Base-by-base conservation (phyloP, 2,888 invertebrate genomes). In the Xestobium rufovillosum region DNA sequence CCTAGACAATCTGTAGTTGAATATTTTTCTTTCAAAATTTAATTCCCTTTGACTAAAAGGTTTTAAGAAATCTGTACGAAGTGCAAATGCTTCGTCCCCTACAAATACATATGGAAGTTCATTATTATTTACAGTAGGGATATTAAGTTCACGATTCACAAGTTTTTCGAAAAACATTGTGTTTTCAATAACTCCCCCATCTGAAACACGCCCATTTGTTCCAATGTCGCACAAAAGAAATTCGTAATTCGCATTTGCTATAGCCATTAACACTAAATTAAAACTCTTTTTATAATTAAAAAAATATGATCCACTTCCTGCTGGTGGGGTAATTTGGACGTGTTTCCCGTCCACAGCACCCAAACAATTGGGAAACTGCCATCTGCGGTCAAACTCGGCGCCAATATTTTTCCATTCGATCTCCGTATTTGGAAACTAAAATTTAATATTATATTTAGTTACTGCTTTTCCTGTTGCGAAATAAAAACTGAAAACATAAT, bases 31-130 rank as follows among this genome's bases (percentile, higher is more conserved):
- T 19, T n/a, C n/a, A n/a, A n/a, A n/a, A n/a, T n/a, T n/a, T n/a
- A n/a, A n/a, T n/a, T n/a, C n/a, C n/a, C n/a, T n/a, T n/a, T n/a
- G n/a, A n/a, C n/a, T 32, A 30, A 34, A 47, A 6, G 41, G 41
- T 36, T 47, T 48, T 50, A 53, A 47, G 14, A 49, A 6, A 27
- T 38, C 34, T 34, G 35, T 35, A 23, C 29, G 40, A 14, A 50
- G 31, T 17, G 48, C 37, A 40, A 52, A 52, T 19, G 48, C 50
- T 17, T 45, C 41, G 26, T 50, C 48, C 10, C 38, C 48, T 33
- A 50, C 23, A 38, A 59, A 51, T 38, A 47, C 30, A 44, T 53
- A 54, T 14, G 51, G 51, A 29, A 53, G 29, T 43, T 33, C 26
- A 25, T 36, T 36, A 23, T 34, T 28, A 23, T 34, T 30, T 35